Conservation (phyloP, 92 coral and sea anemone species). For the Palythoa grandis region DNA sequence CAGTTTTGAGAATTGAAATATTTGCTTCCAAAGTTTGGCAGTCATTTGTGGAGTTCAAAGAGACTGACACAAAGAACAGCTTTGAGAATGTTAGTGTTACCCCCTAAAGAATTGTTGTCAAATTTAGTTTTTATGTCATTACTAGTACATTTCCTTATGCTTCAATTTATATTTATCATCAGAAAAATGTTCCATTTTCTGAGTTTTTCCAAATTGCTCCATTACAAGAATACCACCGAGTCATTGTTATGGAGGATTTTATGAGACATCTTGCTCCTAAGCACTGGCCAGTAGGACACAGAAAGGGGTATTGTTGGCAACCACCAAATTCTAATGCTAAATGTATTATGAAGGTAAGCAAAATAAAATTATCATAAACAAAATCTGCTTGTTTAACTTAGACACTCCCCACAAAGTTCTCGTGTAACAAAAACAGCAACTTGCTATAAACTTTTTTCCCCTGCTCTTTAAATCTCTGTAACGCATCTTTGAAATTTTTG, state of each 20-base stretch:
- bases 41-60: too few relatives aligned
- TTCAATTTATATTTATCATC: slow-evolving; percentile 2
- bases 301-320: slow-evolving; percentile 87
- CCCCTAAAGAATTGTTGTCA: too few relatives aligned
- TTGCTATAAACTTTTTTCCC: too few relatives aligned
- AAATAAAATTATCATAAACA: background rate
- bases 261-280: slow-evolving; percentile 68
- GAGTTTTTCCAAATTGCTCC: slow-evolving; percentile 86
- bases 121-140: too few relatives aligned
- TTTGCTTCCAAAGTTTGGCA: too few relatives aligned
- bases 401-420: too few relatives aligned
- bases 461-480: too few relatives aligned
- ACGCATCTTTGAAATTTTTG: too few relatives aligned
- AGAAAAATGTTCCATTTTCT: slow-evolving; percentile 87
- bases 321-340: slow-evolving; percentile 66
- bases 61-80: too few relatives aligned
- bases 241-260: slow-evolving; percentile 77
- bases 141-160: background rate
- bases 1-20: too few relatives aligned
- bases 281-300: slow-evolving; percentile 81
- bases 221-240: slow-evolving; percentile 71
- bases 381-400: background rate
- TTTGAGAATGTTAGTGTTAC: too few relatives aligned
- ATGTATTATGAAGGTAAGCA: slow-evolving; percentile 76
- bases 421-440: too few relatives aligned